Base-by-base conservation (phyloP, 1,140 invertebrate species). In the Drosophila erecta region DNA sequence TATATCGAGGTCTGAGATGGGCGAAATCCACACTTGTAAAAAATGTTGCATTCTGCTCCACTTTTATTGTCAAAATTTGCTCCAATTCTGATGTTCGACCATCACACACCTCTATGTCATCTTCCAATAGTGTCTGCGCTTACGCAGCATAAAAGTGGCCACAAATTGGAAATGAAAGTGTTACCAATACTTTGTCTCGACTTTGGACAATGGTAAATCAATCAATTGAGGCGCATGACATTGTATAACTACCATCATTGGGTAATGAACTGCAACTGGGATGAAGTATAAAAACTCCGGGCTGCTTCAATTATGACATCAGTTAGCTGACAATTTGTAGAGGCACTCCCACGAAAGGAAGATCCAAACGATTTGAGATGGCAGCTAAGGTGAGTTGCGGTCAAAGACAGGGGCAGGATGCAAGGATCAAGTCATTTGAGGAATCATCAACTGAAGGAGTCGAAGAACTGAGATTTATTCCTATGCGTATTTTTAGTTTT, bases 221-320 rank as follows among this genome's bases (percentile, higher is more conserved):
- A 59, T 72, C 69, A 81, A 81, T 81, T 84, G 80, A 58, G 57
- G 50, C 44, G 60, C 80, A 85, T 86, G 77, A 77, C 62, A 76
- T 86, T 86, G 81, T 81, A 75, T 87, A 86, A 86, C 74, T 20
- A n/a, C 44, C 12, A 37, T 38, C 44, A 77, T 86, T 77, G 59
- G 41, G 69, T 75, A 86, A 87, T 81, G 43, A 49, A 59, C 46
- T 58, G 54, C 46, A 46, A 50, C 46, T 11, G 73, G 55, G 47
- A 60, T 58, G 44, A 40, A 56, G 61, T 81, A 81, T 78, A 86
- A 66, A 86, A 81, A 50, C 60, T 38, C 14, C 20, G 47, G 15
- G 79, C 44, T 20, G 47, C 55, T 47, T 56, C 75, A 83, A 76
- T 87, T 72, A 87, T 61, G 73, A 64, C 27, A 69, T 60, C 59